phyloP scores from a whole-genome alignment of 2,888 invertebrate species.

The Dromius quadrimaculatus region DNA sequence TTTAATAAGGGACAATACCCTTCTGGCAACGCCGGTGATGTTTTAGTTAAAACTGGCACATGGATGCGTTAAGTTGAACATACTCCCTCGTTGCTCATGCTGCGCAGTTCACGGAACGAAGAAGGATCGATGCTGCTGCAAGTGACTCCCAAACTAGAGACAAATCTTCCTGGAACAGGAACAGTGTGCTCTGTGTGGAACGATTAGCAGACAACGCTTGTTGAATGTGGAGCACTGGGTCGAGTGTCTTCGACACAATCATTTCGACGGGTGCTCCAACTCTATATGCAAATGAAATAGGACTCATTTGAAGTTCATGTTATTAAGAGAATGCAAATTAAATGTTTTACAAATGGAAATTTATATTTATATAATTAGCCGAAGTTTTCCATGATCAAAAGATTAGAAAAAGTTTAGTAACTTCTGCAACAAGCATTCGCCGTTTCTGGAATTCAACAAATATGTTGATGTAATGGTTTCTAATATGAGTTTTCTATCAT shows the following conservation, averaged over 20 bases:
- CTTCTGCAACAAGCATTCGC: too few species aligned
- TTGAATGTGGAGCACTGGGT: constrained; percentile 23
- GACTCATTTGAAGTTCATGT: too few species aligned
- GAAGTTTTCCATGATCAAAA: too few species aligned
- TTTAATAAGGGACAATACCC: too few species aligned
- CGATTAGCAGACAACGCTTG: not conserved
- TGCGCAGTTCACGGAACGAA: not conserved
- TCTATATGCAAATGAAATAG: not conserved
- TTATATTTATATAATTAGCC: too few species aligned
- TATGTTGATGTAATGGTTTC: not conserved
- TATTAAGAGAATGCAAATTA: too few species aligned
- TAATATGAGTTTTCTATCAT: not conserved
- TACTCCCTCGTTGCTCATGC: not conserved
- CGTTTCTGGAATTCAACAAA: not conserved
- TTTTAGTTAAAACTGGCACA: not conserved
- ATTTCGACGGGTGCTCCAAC: not conserved
- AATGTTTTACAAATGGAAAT: too few species aligned
- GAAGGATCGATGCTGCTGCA: constrained; percentile 4
- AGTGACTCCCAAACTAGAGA: constrained; percentile 19
- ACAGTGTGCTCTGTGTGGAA: not conserved
- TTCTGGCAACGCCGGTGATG: too few species aligned
- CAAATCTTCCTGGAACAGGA: not conserved
- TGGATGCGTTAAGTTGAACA: not conserved
- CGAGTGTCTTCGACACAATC: not conserved
- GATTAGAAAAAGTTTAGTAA: too few species aligned